Evolutionary conservation across 23 tunicate species (phyloP).

Genomic region (Trididemnum miniatum): DNA sequence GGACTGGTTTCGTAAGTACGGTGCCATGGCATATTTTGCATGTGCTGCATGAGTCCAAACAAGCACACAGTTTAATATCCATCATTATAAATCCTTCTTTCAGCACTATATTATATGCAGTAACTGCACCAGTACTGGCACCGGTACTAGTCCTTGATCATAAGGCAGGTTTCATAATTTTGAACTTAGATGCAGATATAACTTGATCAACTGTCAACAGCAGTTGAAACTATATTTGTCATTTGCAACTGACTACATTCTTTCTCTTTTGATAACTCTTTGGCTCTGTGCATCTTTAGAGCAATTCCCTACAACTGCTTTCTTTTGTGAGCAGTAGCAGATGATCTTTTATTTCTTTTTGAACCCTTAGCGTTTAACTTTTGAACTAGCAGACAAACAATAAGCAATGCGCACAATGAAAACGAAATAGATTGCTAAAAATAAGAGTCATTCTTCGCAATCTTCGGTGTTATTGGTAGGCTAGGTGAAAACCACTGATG

Average conservation of each 20-base stretch:
- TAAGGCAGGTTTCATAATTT: neutral
- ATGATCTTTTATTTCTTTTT: neutral
- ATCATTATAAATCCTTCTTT: neutral
- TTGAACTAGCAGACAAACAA: neutral
- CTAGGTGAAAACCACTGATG: neutral
- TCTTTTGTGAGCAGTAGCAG: neutral
- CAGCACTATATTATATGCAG: neutral
- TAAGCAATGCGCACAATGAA: neutral
- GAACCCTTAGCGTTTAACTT: neutral
- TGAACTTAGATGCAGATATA: neutral
- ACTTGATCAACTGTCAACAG: neutral
- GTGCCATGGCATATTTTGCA: neutral
- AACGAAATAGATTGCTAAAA: neutral
- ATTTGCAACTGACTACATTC: neutral
- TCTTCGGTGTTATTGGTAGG: no score
- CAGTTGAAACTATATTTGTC: neutral
- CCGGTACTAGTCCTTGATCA: no score
- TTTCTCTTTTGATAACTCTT: neutral
- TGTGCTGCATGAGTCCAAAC: neutral
- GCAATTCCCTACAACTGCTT: neutral
- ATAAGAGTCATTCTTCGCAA: neutral
- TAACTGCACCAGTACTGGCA: neutral
- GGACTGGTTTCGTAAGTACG: neutral
- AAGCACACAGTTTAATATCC: neutral
- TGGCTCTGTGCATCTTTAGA: neutral